Evolutionary conservation across 2,113 vertebrate genomes (phyloP).

Genomic region (Nanorana parkeri): DNA sequence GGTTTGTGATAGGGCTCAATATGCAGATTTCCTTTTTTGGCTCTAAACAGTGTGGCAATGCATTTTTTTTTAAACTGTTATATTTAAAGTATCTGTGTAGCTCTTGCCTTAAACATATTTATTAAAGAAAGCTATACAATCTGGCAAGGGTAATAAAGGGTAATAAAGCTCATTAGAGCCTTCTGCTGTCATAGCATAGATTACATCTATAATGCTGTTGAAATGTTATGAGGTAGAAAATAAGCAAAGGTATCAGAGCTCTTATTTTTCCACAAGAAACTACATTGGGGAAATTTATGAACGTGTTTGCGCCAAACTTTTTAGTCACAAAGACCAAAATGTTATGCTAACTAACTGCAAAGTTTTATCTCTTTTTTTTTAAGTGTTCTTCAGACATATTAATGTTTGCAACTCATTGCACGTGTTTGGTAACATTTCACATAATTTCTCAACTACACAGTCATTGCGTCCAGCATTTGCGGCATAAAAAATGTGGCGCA

Average conservation of each 20-base stretch:
- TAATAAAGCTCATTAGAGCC: neutral
- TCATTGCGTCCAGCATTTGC: no score
- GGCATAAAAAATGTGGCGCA: no score
- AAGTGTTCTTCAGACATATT: no score
- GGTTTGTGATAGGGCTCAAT: conserved; percentile 62
- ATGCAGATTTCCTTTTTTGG: conserved; percentile 47
- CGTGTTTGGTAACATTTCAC: no score
- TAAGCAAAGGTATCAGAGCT: neutral
- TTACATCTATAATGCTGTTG: neutral
- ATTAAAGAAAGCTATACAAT: neutral
- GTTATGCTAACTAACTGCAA: neutral
- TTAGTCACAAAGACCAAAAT: no score
- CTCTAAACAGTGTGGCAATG: conserved; percentile 1
- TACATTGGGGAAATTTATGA: no score
- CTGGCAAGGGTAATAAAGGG: neutral
- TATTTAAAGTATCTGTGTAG: neutral
- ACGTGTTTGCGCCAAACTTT: no score
- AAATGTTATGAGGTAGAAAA: neutral
- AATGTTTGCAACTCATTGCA: no score
- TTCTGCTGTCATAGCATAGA: neutral
- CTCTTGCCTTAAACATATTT: neutral
- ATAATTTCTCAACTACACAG: no score
- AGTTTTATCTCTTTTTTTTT: no score
- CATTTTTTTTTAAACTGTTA: neutral
- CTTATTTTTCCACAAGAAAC: neutral